A percentile compares a stretch with the other conserved stretches of the same genome.
phyloP scores from a whole-genome alignment of 2,797 vertebrate genomes.

The Denticeps clupeoides region DNA sequence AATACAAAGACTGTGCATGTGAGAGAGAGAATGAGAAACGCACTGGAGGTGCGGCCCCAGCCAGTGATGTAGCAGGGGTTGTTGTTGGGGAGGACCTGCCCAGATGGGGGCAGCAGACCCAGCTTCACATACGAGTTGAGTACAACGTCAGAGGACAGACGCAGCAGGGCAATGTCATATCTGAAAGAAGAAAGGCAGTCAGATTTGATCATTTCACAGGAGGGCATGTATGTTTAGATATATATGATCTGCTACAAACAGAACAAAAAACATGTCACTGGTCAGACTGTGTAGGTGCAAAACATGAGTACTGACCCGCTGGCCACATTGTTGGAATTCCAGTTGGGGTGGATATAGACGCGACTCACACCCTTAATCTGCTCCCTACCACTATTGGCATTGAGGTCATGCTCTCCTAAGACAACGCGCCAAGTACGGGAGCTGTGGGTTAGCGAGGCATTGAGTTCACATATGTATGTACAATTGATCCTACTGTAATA shows the following conservation, averaged over 20 bases:
- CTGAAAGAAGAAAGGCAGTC: slow-evolving; percentile 52
- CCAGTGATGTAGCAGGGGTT: slow-evolving; percentile 75
- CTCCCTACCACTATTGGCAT: slow-evolving; percentile 54
- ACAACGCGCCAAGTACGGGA: slow-evolving; percentile 65
- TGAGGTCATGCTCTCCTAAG: slow-evolving; percentile 73
- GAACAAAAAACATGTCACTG: neutral
- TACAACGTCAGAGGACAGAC: slow-evolving; percentile 50
- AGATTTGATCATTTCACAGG: too few species aligned
- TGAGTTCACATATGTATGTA: neutral
- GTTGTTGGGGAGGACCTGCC: slow-evolving; percentile 66
- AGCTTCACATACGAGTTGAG: slow-evolving; percentile 71
- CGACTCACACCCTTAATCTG: slow-evolving; percentile 60
- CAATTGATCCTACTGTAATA: neutral
- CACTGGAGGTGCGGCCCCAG: slow-evolving; percentile 78
- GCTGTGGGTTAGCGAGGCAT: slow-evolving; percentile 24
- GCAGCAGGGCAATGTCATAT: slow-evolving; percentile 77
- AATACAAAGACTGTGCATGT: too few species aligned
- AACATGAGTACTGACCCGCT: slow-evolving; percentile 51
- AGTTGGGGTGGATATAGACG: slow-evolving; percentile 62
- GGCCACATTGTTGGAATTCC: slow-evolving; percentile 58
- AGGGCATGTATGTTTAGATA: too few species aligned
- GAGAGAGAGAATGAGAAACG: too few species aligned
- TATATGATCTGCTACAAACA: too few species aligned
- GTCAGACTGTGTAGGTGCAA: neutral
- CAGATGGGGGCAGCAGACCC: slow-evolving; percentile 54